These are phyloP conservation scores for Myotis planiceps DNA, from an alignment of 2,797 vertebrate species.

Conservation along the genomic window DNA sequence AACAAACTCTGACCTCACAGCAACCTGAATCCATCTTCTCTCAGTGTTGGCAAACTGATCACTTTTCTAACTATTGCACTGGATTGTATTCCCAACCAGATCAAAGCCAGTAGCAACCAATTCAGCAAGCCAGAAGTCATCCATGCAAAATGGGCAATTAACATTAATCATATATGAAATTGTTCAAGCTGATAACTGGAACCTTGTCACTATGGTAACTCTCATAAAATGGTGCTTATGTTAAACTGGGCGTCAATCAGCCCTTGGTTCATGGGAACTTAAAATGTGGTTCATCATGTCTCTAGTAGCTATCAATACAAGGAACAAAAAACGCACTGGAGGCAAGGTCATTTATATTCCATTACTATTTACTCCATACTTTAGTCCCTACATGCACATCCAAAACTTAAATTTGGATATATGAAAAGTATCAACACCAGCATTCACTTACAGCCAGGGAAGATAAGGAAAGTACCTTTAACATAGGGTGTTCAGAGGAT, in stretches of 20 bases:
- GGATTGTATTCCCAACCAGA: conserved; percentile 84
- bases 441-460: neutral
- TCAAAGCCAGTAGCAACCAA: conserved; percentile 86
- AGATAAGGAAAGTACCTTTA: conserved; percentile 23
- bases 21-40: conserved; percentile 85
- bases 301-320: neutral
- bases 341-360: neutral
- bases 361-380: conserved; percentile 13
- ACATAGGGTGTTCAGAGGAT: neutral
- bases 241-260: neutral
- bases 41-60: conserved; percentile 81
- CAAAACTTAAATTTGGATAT: neutral
- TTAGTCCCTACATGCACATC: neutral
- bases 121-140: conserved; percentile 75
- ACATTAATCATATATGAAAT: conserved; percentile 87
- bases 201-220: conserved; percentile 73
- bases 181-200: conserved; percentile 78
- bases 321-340: neutral
- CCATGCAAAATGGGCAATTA: conserved; percentile 86
- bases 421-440: neutral
- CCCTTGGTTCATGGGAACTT: conserved; percentile 36
- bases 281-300: neutral
- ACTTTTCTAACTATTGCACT: conserved; percentile 82
- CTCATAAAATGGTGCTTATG: conserved; percentile 53
- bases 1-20: conserved; percentile 80